Evolutionary conservation across 2,797 vertebrate genomes (phyloP).

Genomic region (Poeciliopsis presidionis): DNA sequence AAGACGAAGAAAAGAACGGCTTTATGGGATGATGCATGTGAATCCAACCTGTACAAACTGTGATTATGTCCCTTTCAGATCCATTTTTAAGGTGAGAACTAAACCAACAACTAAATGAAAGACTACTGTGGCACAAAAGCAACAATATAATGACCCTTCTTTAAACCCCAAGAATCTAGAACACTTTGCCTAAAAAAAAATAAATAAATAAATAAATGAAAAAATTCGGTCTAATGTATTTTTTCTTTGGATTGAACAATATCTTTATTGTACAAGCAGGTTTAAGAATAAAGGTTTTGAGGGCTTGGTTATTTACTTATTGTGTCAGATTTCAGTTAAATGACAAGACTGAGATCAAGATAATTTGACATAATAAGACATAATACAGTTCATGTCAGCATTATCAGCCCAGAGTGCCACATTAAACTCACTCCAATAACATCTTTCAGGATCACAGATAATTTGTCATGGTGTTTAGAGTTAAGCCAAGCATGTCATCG

Average conservation of each 20-base stretch:
- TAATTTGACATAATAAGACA: neutral
- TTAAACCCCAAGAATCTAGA: neutral
- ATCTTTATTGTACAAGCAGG: neutral
- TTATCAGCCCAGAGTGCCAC: neutral
- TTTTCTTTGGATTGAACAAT: neutral
- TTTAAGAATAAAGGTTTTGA: neutral
- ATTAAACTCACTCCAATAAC: conserved; percentile 15
- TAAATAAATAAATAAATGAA: no score
- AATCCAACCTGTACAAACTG: neutral
- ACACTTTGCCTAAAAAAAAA: neutral
- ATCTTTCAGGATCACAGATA: conserved; percentile 23
- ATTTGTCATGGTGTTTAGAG: conserved; percentile 41
- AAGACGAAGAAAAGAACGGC: neutral
- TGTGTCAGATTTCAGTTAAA: neutral
- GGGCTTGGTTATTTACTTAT: neutral
- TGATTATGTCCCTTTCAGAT: neutral
- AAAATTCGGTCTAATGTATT: neutral
- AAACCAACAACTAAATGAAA: neutral
- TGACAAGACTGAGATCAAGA: neutral
- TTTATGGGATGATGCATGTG: neutral
- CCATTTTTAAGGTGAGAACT: neutral
- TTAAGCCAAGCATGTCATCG: conserved; percentile 24
- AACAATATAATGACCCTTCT: neutral
- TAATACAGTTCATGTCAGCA: neutral
- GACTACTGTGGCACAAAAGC: neutral